Base-by-base conservation (phyloP, 2,797 vertebrate genomes). In the Takifugu ocellatus region DNA sequence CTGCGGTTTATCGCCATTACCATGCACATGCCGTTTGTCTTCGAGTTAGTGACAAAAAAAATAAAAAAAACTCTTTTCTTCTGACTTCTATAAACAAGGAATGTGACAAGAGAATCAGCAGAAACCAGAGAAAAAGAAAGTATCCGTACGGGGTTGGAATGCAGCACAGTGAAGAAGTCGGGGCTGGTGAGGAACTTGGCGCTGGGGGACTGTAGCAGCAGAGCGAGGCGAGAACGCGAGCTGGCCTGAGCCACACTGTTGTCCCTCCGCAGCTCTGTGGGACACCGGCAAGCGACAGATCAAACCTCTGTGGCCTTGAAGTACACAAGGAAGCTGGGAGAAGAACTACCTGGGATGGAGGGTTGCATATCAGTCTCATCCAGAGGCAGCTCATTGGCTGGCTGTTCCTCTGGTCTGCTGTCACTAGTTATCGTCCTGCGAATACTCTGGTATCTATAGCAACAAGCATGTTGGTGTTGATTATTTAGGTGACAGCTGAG, bases 151-250 rank as follows among this genome's bases (percentile, higher is more conserved):
- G 94, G 94, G 93, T 96, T 97, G 87, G 95, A 96, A 94, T 97
- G 95, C 88, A 98, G 93, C 89, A 97, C 93, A 81, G 93, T 94
- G 91, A 97, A 98, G 92, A 98, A 98, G 86, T 98, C 96, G 5
- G 96, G 94, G 91, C 94, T 97, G 88, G 93, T 94, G 84, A 98
- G 94, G 83, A 97, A 98, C 86, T 95, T 96, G 82, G 95, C 94
- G 25, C 94, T 93, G 48, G 96, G 94, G 26, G 96, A 97, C 88
- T 97, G 94, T 58, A 98, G 92, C 72, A 97, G 91, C 61, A 97
- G 78, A 5, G 88, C 90, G 72, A 97, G 92, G 63, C 94, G 92
- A 63, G 95, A 94, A 75, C 94, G 92, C 70, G 94, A 94, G 82
- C 93, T 90, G 83, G 93, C 87, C 74, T 91, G 92, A 70, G 90